Evolutionary conservation across 1,140 invertebrate species (phyloP), one percentile per base, ranked within the genome.

Genomic region (Leptinotarsa texana): DNA sequence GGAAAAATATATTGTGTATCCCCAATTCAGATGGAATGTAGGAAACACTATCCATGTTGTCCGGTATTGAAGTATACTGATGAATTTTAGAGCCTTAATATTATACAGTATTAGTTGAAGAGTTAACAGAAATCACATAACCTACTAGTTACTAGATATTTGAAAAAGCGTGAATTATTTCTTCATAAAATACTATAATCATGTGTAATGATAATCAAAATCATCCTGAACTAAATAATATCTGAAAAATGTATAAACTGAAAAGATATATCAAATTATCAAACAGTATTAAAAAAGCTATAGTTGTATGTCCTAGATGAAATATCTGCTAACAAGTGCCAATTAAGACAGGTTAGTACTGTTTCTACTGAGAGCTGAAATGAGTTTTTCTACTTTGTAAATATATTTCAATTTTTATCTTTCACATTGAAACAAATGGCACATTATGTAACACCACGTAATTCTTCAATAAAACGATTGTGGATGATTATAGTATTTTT

Each of bases 51-150:
- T 67, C 65, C 65, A 67, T 67, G 65, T 33, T 67, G 15, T 11
- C 33, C 27, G n/a, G 8, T 27, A 27, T 67, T 65, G 27, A 67
- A 24, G 33, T 24, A 67, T 24, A 24, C 15, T 17, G 42, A 65
- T 73, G 69, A 72, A 77, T 61, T 78, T 71, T 78, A 78, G 77
- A 78, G 77, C 77, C 77, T 78, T 78, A 78, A 74, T 77, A 49
- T 75, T 75, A 78, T 78, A 75, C 77, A 78, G 77, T 78, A 78
- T 78, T 78, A 78, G 76, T 74, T 66, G 66, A 72, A 70, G 66
- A 72, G 57, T 72, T 71, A 22, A 72, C 49, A 72, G n/a, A 24
- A 61, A 69, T 62, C 75, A 76, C 70, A 63, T 76, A 73, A 65
- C 17, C 65, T 69, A 76, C 61, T 74, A 76, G 73, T 18, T 62